Evolutionary conservation across 1,140 invertebrate species (phyloP).

Genomic region (Doryteuthis pealeii): DNA sequence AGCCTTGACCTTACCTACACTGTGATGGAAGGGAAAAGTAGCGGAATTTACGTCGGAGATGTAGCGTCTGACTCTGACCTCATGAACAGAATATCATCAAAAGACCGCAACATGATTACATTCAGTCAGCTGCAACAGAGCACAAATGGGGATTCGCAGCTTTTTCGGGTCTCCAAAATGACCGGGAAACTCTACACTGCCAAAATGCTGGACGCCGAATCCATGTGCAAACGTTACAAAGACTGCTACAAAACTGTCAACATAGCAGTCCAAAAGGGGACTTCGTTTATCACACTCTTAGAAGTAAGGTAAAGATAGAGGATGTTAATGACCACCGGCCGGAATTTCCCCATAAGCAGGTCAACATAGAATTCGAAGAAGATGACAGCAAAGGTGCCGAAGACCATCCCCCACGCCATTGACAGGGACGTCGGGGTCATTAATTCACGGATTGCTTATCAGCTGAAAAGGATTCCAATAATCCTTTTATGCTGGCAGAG

Average conservation of each 20-base stretch:
- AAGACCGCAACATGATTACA: background rate
- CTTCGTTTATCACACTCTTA: constrained; percentile 41
- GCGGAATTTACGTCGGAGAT: background rate
- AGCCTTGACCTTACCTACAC: background rate
- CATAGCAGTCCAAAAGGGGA: constrained; percentile 38
- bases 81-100: background rate
- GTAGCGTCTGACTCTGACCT: background rate
- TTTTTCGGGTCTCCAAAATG: constrained; percentile 30
- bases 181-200: constrained; percentile 35
- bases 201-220: constrained; percentile 38
- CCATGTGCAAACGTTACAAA: constrained; percentile 13
- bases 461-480: constrained; percentile 33
- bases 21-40: background rate
- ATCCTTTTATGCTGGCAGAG: constrained; percentile 33
- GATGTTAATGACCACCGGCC: constrained; percentile 97
- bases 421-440: constrained; percentile 65
- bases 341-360: constrained; percentile 64
- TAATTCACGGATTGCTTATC: constrained; percentile 46
- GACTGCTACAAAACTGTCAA: constrained; percentile 33
- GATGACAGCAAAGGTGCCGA: constrained; percentile 63
- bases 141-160: background rate
- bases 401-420: constrained; percentile 61
- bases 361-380: constrained; percentile 58
- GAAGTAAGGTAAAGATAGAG: constrained; percentile 40
- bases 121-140: background rate